These are phyloP conservation scores for Hepsetus odoe DNA, from an alignment of 2,113 vertebrate genomes.

Conservation along the genomic window DNA sequence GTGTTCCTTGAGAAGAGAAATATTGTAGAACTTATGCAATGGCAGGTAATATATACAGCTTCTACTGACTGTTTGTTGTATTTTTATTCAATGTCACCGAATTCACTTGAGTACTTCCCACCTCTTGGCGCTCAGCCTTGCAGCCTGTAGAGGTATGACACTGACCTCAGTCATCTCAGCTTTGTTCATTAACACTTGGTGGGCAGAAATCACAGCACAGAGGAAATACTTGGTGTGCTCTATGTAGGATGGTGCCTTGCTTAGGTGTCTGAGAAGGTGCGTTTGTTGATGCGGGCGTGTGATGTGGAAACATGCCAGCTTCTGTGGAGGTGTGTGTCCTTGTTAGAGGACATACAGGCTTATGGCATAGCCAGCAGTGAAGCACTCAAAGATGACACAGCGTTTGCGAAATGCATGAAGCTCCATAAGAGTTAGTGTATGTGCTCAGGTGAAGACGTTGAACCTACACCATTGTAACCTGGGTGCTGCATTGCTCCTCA, in stretches of 20 bases:
- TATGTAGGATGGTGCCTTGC: background rate
- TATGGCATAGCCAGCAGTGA: constrained; percentile 1
- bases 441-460: background rate
- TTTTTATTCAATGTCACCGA: background rate
- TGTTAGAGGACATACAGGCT: constrained; percentile 31
- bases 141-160: background rate
- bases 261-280: constrained; percentile 11
- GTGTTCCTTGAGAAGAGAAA: too few species aligned
- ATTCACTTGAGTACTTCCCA: background rate
- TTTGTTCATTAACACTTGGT: constrained; percentile 50
- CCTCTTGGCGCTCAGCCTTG: background rate
- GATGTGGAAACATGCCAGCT: too few species aligned
- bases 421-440: background rate
- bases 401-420: background rate
- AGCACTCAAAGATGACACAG: background rate
- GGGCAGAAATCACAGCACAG: constrained; percentile 41
- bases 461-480: background rate
- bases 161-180: constrained; percentile 21
- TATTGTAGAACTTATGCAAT: too few species aligned
- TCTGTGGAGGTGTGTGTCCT: constrained; percentile 33
- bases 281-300: constrained; percentile 8
- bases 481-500: background rate
- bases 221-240: background rate
- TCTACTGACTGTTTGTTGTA: background rate
- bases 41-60: background rate